These are phyloP conservation scores for Larimichthys crocea DNA, from an alignment of 2,113 vertebrate genomes.

Conservation along the genomic window DNA sequence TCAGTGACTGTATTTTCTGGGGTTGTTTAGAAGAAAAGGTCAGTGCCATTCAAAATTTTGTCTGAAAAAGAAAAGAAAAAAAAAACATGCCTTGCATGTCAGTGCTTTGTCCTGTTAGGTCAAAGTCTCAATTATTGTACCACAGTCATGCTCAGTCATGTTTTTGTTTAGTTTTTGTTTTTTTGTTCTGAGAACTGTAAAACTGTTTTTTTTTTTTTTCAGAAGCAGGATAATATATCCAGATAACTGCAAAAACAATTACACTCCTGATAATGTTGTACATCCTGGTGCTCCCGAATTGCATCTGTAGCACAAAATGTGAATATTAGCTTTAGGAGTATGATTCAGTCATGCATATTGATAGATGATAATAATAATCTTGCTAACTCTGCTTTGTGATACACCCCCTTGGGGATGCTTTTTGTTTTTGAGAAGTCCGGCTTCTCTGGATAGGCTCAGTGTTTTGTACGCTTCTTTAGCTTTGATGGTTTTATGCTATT, in stretches of 20 bases:
- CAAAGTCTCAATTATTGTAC: not conserved
- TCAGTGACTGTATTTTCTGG: slow-evolving; percentile 10
- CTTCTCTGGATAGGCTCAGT: slow-evolving; percentile 22
- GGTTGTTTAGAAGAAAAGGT: slow-evolving; percentile 25
- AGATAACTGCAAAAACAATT: slow-evolving; percentile 32
- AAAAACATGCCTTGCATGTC: not conserved
- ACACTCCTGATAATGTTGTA: slow-evolving; percentile 2
- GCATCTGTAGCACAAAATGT: slow-evolving; percentile 32
- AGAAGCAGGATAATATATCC: slow-evolving; percentile 2
- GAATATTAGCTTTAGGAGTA: slow-evolving; percentile 47
- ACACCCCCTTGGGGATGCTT: slow-evolving; percentile 39
- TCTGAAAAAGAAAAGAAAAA: slow-evolving; percentile 1
- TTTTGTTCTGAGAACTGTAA: not conserved
- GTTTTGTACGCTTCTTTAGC: slow-evolving; percentile 23
- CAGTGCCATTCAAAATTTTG: slow-evolving; percentile 22
- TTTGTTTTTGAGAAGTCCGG: slow-evolving; percentile 46
- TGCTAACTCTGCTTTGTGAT: slow-evolving; percentile 46
- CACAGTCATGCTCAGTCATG: not conserved
- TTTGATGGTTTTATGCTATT: slow-evolving; percentile 43
- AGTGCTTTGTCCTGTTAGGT: not conserved
- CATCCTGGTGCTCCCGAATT: slow-evolving; percentile 12
- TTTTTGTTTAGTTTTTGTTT: not conserved
- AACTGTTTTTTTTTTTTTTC: slow-evolving; percentile 3
- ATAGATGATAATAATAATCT: slow-evolving; percentile 65
- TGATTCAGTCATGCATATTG: slow-evolving; percentile 57